These are phyloP conservation scores for Nannospalax galili DNA, from an alignment of 2,113 vertebrate genomes.

Conservation along the genomic window DNA sequence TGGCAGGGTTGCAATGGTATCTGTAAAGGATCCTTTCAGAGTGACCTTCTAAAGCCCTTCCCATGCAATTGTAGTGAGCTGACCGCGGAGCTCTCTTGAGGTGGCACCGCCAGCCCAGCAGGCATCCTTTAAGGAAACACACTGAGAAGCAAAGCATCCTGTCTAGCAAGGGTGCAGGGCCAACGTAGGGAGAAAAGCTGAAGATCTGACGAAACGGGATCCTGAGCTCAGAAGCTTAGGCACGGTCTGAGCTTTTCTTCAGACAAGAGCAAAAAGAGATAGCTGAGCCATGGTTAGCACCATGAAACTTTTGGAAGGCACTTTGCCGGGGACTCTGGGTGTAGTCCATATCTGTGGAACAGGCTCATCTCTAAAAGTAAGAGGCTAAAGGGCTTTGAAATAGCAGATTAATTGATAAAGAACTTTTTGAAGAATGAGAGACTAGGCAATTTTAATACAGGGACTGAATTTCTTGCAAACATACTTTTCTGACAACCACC, in stretches of 20 bases:
- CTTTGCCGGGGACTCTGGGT: not conserved
- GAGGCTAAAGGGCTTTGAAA: not conserved
- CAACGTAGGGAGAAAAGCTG: too few species aligned
- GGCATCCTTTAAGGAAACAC: not conserved
- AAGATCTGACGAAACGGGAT: not conserved
- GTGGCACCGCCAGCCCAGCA: not conserved
- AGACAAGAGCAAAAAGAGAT: not conserved
- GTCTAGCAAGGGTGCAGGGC: too few species aligned
- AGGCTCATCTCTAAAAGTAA: not conserved
- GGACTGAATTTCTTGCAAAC: not conserved
- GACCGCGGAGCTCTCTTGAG: not conserved
- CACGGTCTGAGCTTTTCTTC: not conserved
- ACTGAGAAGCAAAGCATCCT: too few species aligned
- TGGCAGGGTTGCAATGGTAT: not conserved
- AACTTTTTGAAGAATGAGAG: not conserved
- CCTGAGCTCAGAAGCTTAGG: not conserved
- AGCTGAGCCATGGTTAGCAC: not conserved
- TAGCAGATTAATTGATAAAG: not conserved
- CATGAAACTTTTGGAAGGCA: not conserved
- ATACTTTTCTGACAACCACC: not conserved
- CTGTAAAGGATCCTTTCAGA: not conserved
- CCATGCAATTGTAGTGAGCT: not conserved
- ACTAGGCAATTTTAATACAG: not conserved
- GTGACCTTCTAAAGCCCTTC: not conserved
- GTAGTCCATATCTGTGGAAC: not conserved